These are phyloP conservation scores for Petrophora chlorosata DNA, from an alignment of 2,888 invertebrate species.

Conservation along the genomic window DNA sequence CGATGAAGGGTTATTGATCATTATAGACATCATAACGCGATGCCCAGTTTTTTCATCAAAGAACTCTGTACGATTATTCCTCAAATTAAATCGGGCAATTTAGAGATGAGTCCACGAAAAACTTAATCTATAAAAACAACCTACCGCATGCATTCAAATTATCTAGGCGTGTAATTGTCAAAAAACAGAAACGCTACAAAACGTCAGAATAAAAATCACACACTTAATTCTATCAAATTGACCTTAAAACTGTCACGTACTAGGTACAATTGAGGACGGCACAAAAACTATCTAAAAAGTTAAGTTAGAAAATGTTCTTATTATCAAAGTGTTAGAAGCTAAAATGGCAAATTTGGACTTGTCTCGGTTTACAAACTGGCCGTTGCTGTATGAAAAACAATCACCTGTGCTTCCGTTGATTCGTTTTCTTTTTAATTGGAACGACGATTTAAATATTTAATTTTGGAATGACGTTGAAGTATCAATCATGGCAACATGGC, in stretches of 20 bases:
- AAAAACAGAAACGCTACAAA: slow-evolving; percentile 35
- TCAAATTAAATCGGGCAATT: slow-evolving; percentile 55
- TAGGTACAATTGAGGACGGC: slow-evolving; percentile 47
- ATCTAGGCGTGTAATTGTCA: slow-evolving; percentile 58
- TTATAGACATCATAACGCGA: slow-evolving; percentile 71
- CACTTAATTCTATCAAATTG: slow-evolving; percentile 66
- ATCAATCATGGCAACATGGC: slow-evolving; percentile 37
- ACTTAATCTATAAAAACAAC: slow-evolving; percentile 49
- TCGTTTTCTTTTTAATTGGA: slow-evolving; percentile 53
- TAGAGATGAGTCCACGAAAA: slow-evolving; percentile 42
- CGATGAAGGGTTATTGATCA: slow-evolving; percentile 76
- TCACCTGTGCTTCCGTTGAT: slow-evolving; percentile 60
- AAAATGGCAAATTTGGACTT: background rate
- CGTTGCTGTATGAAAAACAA: slow-evolving; percentile 38
- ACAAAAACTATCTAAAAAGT: slow-evolving; percentile 45
- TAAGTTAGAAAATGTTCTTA: slow-evolving; percentile 7
- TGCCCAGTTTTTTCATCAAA: slow-evolving; percentile 58
- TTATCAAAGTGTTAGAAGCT: slow-evolving; percentile 16
- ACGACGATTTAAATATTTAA: slow-evolving; percentile 57
- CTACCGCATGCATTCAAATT: slow-evolving; percentile 66
- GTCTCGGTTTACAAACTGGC: slow-evolving; percentile 6
- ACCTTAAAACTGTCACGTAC: slow-evolving; percentile 71
- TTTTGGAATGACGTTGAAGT: slow-evolving; percentile 44
- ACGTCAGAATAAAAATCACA: slow-evolving; percentile 38
- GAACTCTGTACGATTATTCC: slow-evolving; percentile 53